These are phyloP conservation scores for Caenorhabditis becei DNA, from an alignment of 2,888 invertebrate genomes.

Conservation along the genomic window DNA sequence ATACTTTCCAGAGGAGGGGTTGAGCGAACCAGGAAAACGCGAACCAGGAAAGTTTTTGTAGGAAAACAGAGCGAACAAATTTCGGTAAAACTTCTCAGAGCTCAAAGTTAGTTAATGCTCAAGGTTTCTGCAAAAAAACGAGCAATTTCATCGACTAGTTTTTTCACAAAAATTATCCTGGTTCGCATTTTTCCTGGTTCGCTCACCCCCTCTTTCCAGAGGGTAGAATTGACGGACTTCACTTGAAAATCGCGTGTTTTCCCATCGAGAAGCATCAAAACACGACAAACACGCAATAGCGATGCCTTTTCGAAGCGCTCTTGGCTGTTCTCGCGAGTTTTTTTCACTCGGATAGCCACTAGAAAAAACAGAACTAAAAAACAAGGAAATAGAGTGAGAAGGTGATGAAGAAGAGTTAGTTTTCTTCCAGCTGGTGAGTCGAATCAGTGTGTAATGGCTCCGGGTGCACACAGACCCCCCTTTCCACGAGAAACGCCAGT, in stretches of 20 bases:
- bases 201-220: too few relatives aligned
- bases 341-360: constrained; percentile 2
- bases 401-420: constrained; percentile 21
- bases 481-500: constrained; percentile 19
- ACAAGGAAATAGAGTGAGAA: constrained; percentile 17
- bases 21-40: too few relatives aligned
- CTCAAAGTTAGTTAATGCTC: too few relatives aligned
- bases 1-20: too few relatives aligned
- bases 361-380: constrained; percentile 6
- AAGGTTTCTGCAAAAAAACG: too few relatives aligned
- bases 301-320: not conserved
- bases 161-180: too few relatives aligned
- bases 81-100: too few relatives aligned
- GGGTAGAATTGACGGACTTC: too few relatives aligned
- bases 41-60: too few relatives aligned
- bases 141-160: too few relatives aligned
- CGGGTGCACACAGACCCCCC: constrained; percentile 42
- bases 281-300: not conserved
- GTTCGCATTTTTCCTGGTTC: too few relatives aligned
- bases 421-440: constrained; percentile 52
- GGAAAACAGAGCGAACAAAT: not conserved
- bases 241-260: not conserved
- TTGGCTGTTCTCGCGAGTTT: constrained; percentile 16
- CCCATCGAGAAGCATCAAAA: not conserved
- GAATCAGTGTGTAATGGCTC: constrained; percentile 52